These are phyloP conservation scores for Piezodorus guildinii DNA, from an alignment of 1,140 invertebrate species.

Conservation along the genomic window DNA sequence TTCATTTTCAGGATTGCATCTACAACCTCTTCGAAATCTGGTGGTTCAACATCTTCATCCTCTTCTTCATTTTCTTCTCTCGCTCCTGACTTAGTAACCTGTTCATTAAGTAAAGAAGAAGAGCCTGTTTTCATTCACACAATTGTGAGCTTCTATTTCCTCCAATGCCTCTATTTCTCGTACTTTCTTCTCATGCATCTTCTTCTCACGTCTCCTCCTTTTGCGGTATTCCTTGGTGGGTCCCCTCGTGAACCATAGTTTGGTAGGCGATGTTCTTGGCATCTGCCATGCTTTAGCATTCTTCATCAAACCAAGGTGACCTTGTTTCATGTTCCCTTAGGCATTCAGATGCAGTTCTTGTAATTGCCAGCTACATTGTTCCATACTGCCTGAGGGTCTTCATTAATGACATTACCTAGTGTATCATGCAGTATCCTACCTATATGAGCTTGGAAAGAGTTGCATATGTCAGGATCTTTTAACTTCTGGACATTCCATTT, in stretches of 20 bases:
- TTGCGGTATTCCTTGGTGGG: background rate
- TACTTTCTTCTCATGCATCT: background rate
- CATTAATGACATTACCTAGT: background rate
- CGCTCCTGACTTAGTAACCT: background rate
- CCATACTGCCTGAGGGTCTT: background rate
- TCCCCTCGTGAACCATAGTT: background rate
- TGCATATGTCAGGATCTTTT: background rate
- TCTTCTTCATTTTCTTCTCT: background rate
- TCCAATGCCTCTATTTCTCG: background rate
- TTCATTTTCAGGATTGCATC: background rate
- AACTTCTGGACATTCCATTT: background rate
- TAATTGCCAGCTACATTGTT: background rate
- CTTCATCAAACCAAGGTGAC: too few relatives aligned
- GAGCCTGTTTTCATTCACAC: background rate
- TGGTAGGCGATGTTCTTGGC: background rate
- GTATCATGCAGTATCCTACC: background rate
- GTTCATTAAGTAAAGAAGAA: background rate
- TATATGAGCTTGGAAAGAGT: background rate
- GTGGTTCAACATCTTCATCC: background rate
- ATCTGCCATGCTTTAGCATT: background rate
- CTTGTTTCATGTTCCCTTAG: background rate
- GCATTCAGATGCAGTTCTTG: background rate
- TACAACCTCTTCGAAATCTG: background rate
- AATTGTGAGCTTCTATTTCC: background rate
- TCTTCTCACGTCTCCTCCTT: background rate